A percentile compares a stretch with the other conserved stretches of the same genome.
phyloP scores from a whole-genome alignment of 2,888 invertebrate species.

The Synergus laeviventris region DNA sequence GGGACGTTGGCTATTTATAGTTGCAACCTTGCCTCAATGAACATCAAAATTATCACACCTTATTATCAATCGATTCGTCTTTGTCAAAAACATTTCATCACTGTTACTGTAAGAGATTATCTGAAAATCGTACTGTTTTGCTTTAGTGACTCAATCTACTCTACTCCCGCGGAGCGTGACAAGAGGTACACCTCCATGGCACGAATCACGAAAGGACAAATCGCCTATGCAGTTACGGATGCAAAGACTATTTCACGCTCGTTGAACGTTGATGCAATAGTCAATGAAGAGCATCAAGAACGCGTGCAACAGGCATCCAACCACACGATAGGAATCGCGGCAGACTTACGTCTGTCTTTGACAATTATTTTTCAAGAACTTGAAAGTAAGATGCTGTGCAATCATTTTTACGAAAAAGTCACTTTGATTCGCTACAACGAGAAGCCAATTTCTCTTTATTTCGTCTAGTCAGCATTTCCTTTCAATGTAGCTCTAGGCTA shows the following conservation, averaged over 20 bases:
- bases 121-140: slow-evolving; percentile 10
- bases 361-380: slow-evolving; percentile 18
- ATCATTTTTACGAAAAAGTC: neutral
- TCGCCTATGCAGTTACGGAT: slow-evolving; percentile 46
- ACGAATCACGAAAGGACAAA: slow-evolving; percentile 37
- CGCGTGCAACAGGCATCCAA: slow-evolving; percentile 47
- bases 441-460: neutral
- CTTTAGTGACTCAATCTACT: slow-evolving; percentile 35
- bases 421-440: neutral
- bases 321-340: slow-evolving; percentile 28
- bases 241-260: slow-evolving; percentile 52
- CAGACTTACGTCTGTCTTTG: slow-evolving; percentile 16
- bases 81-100: neutral
- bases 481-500: neutral
- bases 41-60: neutral
- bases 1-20: neutral
- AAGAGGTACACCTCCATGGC: slow-evolving; percentile 33
- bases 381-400: neutral
- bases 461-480: neutral
- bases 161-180: slow-evolving; percentile 35
- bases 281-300: slow-evolving; percentile 45
- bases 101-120: neutral
- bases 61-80: neutral
- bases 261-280: slow-evolving; percentile 52
- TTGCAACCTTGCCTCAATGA: neutral